Base-by-base conservation (phyloP, 2,113 vertebrate species). In the Tapirus terrestris region DNA sequence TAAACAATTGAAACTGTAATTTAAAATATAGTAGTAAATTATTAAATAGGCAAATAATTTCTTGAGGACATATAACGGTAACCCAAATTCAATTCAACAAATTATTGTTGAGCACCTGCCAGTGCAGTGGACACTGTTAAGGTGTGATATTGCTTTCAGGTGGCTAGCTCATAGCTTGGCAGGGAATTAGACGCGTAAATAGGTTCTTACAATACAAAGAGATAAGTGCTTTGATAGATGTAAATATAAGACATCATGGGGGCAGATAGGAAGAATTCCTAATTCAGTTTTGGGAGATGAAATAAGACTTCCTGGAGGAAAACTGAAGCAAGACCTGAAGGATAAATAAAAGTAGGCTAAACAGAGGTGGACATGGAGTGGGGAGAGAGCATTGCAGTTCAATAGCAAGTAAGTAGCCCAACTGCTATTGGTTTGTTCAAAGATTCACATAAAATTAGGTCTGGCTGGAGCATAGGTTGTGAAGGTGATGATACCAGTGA, bases 41-140 rank as follows among this genome's bases (percentile, higher is more conserved):
- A 58, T 87, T 89, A 88, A 94, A 79, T 93, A 95, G 82, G 75
- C 72, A 88, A 56, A 91, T 89, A 81, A 70, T 93, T 97, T 88
- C 53, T 91, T 96, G 33, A 48, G 75, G 67, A 73, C 17, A 56
- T 31, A 13, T 80, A 84, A 80, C 0, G 29, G 75, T 80, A 67
- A 96, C 70, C n/a, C 10, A 56, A 60, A 81, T n/a, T 88, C 43
- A 91, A 18, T 80, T 76, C 23, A 91, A 25, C 33, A 93, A 21
- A 95, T 83, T 36, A 63, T 36, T 84, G 5, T 75, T 90, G 43
- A 91, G 17, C 29, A 80, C 3, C 36, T 36, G 20, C 39, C 25
- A 79, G 16, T 89, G 29, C 25, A 20, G 29, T 63, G 6, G 67
- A 18, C 27, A 60, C 9, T 79, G 21, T 83, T 94, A 75, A 70